Conservation (phyloP, 2,888 invertebrate species). For the Brenthis daphne region DNA sequence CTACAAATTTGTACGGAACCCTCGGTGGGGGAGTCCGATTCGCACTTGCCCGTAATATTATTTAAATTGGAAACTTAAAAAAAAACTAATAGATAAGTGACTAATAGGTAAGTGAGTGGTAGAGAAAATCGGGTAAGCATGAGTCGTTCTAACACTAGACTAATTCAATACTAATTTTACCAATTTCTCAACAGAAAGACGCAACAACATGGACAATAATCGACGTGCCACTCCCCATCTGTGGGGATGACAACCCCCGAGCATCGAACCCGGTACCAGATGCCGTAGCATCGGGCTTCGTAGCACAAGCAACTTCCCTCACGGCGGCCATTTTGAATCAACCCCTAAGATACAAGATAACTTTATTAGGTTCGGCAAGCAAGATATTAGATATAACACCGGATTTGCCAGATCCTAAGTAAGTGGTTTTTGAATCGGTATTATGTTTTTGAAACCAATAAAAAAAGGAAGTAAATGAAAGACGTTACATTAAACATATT, state of each 20-base stretch:
- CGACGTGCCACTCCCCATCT: slow-evolving; percentile 62
- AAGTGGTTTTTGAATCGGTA: slow-evolving; percentile 40
- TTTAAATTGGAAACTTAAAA: too few relatives aligned
- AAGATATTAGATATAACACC: slow-evolving; percentile 89
- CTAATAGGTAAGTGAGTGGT: too few relatives aligned
- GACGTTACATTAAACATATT: too few relatives aligned
- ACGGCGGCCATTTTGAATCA: slow-evolving; percentile 91
- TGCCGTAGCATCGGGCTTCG: slow-evolving; percentile 93
- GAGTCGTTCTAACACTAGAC: too few relatives aligned
- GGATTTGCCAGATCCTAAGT: slow-evolving; percentile 71
- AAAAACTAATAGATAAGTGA: too few relatives aligned
- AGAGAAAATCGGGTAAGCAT: too few relatives aligned
- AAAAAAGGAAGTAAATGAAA: not conserved
- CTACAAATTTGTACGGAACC: too few relatives aligned
- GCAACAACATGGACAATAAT: slow-evolving; percentile 61
- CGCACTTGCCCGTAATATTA: too few relatives aligned
- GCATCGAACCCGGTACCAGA: slow-evolving; percentile 81
- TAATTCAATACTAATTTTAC: too few relatives aligned
- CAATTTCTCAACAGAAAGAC: slow-evolving; percentile 51
- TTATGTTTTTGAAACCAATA: not conserved
- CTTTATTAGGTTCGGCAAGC: slow-evolving; percentile 91
- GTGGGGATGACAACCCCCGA: slow-evolving; percentile 61
- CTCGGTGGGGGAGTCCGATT: too few relatives aligned
- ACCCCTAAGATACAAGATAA: slow-evolving; percentile 92
- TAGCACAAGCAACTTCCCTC: slow-evolving; percentile 91